phyloP scores from a whole-genome alignment of 1,140 invertebrate genomes.

The Gyrodactylus salaris region DNA sequence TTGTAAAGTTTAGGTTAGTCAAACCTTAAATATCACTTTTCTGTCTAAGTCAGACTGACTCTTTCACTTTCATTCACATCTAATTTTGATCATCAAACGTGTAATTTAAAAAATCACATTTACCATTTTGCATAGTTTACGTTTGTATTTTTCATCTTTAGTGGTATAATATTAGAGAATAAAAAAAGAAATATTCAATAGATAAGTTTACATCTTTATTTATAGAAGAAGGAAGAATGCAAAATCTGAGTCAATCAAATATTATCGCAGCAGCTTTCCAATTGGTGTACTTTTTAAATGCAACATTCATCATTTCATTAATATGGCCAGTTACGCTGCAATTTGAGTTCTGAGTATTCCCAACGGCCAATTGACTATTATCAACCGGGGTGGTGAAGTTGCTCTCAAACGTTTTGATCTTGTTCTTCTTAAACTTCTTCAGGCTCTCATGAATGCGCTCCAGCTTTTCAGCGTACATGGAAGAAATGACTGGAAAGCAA shows the following conservation, averaged over 20 bases:
- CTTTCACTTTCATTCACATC: no score
- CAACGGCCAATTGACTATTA: not conserved
- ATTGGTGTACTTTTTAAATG: not conserved
- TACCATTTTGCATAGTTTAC: no score
- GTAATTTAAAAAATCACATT: no score
- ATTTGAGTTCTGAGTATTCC: not conserved
- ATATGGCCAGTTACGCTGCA: not conserved
- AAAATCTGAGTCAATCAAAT: not conserved
- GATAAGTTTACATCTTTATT: no score
- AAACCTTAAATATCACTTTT: no score
- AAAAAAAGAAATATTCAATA: no score
- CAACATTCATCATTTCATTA: not conserved
- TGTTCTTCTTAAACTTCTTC: not conserved
- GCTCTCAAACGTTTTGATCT: not conserved
- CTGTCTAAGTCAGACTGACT: no score
- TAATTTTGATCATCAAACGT: no score
- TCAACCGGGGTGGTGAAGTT: not conserved
- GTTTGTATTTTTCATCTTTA: no score
- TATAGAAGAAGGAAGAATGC: no score
- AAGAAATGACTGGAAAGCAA: conserved; percentile 51
- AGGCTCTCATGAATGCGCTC: not conserved
- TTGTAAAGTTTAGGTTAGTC: no score
- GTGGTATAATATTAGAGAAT: no score
- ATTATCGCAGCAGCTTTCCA: not conserved
- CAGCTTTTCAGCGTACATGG: conserved; percentile 36